phyloP scores from a whole-genome alignment of 2,113 vertebrate genomes.

The Thunnus maccoyii region DNA sequence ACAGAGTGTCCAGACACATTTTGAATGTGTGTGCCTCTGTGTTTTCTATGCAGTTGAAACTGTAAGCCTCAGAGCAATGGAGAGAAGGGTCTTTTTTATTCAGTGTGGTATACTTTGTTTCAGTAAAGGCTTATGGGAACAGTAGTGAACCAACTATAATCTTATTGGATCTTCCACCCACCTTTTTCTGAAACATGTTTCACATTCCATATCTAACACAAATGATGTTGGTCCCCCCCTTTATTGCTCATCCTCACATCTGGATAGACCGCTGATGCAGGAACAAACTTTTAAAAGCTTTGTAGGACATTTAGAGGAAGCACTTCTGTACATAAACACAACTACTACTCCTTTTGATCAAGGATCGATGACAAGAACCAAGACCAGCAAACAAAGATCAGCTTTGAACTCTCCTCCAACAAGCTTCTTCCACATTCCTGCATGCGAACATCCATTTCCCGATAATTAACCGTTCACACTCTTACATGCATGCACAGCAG shows the following conservation, averaged over 20 bases:
- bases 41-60: background rate
- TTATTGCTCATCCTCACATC: background rate
- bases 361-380: slow-evolving; percentile 31
- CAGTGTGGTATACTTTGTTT: no score
- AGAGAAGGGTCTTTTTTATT: background rate
- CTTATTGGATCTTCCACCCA: no score
- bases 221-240: background rate
- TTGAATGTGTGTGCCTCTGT: background rate
- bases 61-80: background rate
- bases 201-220: background rate
- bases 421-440: slow-evolving; percentile 4
- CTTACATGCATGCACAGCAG: slow-evolving; percentile 41
- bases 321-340: background rate
- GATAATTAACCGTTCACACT: slow-evolving; percentile 48
- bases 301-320: background rate
- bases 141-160: no score
- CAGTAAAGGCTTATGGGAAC: no score
- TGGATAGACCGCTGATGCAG: background rate
- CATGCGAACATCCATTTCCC: slow-evolving; percentile 35
- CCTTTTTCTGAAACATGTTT: background rate
- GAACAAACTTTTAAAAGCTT: background rate
- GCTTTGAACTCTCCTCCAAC: slow-evolving; percentile 26
- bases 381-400: slow-evolving; percentile 20
- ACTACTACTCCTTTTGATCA: slow-evolving; percentile 22
- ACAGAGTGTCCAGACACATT: background rate